Percentiles rank a stretch among this genome's conserved stretches.
Conservation (phyloP, 1,140 invertebrate species). For the Apocrypta bakeri region DNA sequence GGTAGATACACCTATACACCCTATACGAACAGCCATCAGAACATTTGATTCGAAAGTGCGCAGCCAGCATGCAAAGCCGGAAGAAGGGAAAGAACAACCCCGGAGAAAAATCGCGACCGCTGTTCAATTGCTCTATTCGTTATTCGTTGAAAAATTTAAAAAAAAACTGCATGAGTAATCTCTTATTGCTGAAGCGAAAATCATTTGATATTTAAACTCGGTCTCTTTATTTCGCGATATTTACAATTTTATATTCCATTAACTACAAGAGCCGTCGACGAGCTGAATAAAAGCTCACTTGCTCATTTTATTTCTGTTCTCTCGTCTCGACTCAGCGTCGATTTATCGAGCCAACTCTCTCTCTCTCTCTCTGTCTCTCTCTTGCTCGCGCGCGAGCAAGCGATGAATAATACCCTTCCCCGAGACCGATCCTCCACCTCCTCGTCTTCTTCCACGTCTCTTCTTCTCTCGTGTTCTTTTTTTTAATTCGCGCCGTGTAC, state of each 20-base stretch:
- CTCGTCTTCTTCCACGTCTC: conserved; percentile 2
- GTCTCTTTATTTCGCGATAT: too few relatives aligned
- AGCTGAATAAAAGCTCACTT: conserved; percentile 22
- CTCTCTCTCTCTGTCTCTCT: too few relatives aligned
- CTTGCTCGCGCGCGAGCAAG: neutral
- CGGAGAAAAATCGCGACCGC: neutral
- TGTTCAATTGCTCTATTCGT: too few relatives aligned
- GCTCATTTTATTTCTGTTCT: conserved; percentile 25
- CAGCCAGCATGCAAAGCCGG: too few relatives aligned
- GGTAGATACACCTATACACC: too few relatives aligned
- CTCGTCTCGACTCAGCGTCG: conserved; percentile 26
- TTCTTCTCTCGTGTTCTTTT: conserved; percentile 29
- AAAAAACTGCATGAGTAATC: too few relatives aligned
- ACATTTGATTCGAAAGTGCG: conserved; percentile 32
- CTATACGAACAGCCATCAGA: neutral
- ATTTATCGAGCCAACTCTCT: conserved; percentile 41
- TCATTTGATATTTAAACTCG: too few relatives aligned
- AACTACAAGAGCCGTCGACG: too few relatives aligned
- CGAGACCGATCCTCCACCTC: neutral
- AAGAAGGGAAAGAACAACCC: conserved; percentile 14
- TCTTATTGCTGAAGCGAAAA: too few relatives aligned
- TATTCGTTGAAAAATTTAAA: too few relatives aligned
- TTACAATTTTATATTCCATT: too few relatives aligned
- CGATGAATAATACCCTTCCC: conserved; percentile 43
- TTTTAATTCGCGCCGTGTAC: conserved; percentile 54